Conservation (phyloP, 2,888 invertebrate genomes). For the Nomada goodeniana region DNA sequence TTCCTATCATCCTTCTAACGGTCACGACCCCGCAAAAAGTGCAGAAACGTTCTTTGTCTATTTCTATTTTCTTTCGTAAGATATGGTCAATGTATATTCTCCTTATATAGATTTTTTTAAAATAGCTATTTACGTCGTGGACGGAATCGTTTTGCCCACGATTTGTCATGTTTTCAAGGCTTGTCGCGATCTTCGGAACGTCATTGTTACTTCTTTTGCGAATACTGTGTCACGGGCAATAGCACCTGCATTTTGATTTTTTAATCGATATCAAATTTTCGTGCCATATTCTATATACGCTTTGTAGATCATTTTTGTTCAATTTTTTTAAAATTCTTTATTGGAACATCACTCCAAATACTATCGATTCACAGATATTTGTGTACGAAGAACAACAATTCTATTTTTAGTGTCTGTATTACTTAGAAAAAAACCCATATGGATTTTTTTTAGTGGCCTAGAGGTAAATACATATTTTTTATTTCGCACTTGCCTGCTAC, state of each 20-base stretch:
- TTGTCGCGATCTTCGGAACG: not conserved
- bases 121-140: slow-evolving; percentile 16
- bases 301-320: not conserved
- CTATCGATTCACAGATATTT: not conserved
- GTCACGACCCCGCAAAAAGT: slow-evolving; percentile 3
- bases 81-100: not conserved
- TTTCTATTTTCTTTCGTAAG: not conserved
- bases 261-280: slow-evolving; percentile 17
- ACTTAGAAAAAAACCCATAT: slow-evolving; percentile 23
- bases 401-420: slow-evolving; percentile 3
- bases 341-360: not conserved
- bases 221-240: slow-evolving; percentile 4
- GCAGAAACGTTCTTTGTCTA: slow-evolving; percentile 6
- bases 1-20: slow-evolving; percentile 37
- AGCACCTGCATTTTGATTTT: slow-evolving; percentile 12
- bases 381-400: not conserved
- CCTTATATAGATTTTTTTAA: slow-evolving; percentile 24
- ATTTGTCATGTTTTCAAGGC: slow-evolving; percentile 19
- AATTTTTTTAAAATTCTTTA: not conserved
- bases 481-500: not conserved
- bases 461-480: not conserved
- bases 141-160: slow-evolving; percentile 11
- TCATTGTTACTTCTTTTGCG: slow-evolving; percentile 3
- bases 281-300: too few species aligned
- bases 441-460: not conserved